These are phyloP conservation scores for Lucilia sericata DNA, from an alignment of 1,140 invertebrate genomes.

Conservation along the genomic window DNA sequence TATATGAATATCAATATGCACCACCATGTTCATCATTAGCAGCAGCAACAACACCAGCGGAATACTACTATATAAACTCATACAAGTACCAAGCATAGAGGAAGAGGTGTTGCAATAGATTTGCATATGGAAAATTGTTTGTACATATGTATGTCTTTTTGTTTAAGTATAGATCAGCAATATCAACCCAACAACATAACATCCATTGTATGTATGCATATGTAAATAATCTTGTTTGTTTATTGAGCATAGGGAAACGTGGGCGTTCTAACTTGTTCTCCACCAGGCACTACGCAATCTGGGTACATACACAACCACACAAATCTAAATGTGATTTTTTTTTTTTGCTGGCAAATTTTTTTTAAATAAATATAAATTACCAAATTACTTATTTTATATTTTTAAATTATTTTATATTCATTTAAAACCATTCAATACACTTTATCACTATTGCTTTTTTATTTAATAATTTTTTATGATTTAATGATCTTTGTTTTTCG, in stretches of 20 bases:
- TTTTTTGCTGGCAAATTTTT: not conserved
- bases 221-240: not conserved
- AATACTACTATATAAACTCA: not conserved
- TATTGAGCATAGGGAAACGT: conserved; percentile 28
- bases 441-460: not conserved
- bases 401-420: not conserved
- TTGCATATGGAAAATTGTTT: not conserved
- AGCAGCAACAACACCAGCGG: not conserved
- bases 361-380: not conserved
- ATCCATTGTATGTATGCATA: not conserved
- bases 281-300: not conserved
- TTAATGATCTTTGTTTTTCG: conserved; percentile 18
- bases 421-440: not conserved
- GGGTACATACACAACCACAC: conserved; percentile 3
- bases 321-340: conserved; percentile 14
- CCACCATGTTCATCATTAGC: too few relatives aligned
- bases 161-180: not conserved
- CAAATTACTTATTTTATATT: not conserved
- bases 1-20: too few relatives aligned
- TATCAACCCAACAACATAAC: not conserved
- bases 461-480: not conserved
- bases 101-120: not conserved
- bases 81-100: not conserved
- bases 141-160: not conserved
- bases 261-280: conserved; percentile 46